Conservation (phyloP, 1,140 invertebrate genomes). For the Chelonus insularis region DNA sequence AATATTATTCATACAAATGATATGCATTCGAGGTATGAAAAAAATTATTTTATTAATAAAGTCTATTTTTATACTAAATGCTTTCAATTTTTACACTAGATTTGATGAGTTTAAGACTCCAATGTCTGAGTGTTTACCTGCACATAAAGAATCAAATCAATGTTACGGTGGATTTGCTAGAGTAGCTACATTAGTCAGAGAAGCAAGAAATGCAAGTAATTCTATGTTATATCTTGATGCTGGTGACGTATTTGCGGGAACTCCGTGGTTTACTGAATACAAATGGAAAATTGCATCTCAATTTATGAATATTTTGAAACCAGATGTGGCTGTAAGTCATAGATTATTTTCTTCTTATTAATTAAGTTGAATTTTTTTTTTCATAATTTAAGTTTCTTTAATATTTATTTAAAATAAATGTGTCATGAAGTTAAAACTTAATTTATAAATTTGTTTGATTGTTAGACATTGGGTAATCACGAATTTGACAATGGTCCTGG, state of each 20-base stretch:
- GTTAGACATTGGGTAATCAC: slow-evolving; percentile 90
- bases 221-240: slow-evolving; percentile 68
- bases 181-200: slow-evolving; percentile 65
- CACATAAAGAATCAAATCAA: slow-evolving; percentile 57
- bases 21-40: slow-evolving; percentile 30
- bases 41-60: too few relatives aligned
- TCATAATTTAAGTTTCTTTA: too few relatives aligned
- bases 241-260: slow-evolving; percentile 85
- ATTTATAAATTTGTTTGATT: slow-evolving; percentile 25
- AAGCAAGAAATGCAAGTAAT: slow-evolving; percentile 35
- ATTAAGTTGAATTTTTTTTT: not conserved
- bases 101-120: too few relatives aligned
- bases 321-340: slow-evolving; percentile 77
- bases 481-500: slow-evolving; percentile 85
- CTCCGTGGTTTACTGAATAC: slow-evolving; percentile 77
- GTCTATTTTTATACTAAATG: too few relatives aligned
- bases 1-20: slow-evolving; percentile 28
- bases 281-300: slow-evolving; percentile 49
- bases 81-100: too few relatives aligned
- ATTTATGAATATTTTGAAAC: slow-evolving; percentile 19
- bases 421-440: too few relatives aligned
- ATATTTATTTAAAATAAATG: too few relatives aligned
- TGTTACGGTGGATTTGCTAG: slow-evolving; percentile 86
- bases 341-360: slow-evolving; percentile 36
- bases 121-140: too few relatives aligned